Conservation (phyloP, 2,888 invertebrate genomes). For the Octonoba sinensis region DNA sequence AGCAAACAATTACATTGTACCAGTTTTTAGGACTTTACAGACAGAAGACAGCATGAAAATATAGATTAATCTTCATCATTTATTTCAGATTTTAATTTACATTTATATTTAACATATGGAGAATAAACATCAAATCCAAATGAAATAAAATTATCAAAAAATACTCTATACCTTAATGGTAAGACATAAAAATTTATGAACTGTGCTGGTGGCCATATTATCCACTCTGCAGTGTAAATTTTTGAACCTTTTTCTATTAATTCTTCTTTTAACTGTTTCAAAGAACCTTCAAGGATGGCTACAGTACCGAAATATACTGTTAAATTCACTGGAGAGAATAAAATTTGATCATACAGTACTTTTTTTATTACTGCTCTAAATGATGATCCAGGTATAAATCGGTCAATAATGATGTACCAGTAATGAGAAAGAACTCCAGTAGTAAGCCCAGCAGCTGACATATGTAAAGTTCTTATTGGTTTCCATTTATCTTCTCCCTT, state of each 20-base stretch:
- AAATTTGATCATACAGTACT: constrained; percentile 83
- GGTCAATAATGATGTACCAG: constrained; percentile 87
- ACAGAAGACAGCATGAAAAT: too few relatives aligned
- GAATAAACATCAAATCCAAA: constrained; percentile 88
- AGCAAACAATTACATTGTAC: too few relatives aligned
- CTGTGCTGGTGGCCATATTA: constrained; percentile 94
- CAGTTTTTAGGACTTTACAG: too few relatives aligned
- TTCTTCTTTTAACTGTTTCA: constrained; percentile 77
- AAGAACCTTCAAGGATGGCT: constrained; percentile 79
- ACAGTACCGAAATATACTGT: constrained; percentile 83
- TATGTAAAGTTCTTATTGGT: constrained; percentile 78
- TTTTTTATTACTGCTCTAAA: constrained; percentile 80
- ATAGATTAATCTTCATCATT: neutral
- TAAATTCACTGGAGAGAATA: constrained; percentile 87
- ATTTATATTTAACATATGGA: constrained; percentile 81
- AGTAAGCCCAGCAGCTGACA: constrained; percentile 83
- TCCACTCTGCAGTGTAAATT: constrained; percentile 88
- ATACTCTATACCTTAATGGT: constrained; percentile 84
- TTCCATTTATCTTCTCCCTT: constrained; percentile 69
- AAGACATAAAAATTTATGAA: constrained; percentile 91
- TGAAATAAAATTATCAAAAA: constrained; percentile 88
- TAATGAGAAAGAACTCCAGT: constrained; percentile 86
- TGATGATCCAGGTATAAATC: constrained; percentile 79
- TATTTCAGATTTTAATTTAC: constrained; percentile 47
- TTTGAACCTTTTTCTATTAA: constrained; percentile 81